Conservation (phyloP, 2,113 vertebrate genomes). For the Uria aalge region DNA sequence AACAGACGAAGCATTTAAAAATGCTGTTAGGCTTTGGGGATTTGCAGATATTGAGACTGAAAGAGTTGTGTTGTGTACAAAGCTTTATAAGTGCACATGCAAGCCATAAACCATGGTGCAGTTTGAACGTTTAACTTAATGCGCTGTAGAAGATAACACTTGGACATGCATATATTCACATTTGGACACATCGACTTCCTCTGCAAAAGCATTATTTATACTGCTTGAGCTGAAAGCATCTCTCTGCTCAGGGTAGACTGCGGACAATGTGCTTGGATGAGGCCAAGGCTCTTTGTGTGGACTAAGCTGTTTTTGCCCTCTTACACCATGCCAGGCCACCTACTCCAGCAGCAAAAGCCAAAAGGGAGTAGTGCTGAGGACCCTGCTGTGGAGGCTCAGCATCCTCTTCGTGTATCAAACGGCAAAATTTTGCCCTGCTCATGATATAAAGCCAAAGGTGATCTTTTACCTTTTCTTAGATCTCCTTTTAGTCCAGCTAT, state of each 20-base stretch:
- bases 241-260: neutral
- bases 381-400: neutral
- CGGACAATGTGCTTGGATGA: neutral
- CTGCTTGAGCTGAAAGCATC: neutral
- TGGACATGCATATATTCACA: neutral
- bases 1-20: neutral
- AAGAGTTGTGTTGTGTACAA: neutral
- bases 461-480: neutral
- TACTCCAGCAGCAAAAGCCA: neutral
- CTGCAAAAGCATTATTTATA: neutral
- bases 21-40: neutral
- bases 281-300: neutral
- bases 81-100: neutral
- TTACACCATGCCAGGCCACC: neutral
- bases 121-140: neutral
- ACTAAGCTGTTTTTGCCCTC: neutral
- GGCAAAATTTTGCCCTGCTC: neutral
- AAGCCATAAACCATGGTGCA: neutral
- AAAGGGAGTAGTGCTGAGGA: neutral
- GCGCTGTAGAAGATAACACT: neutral
- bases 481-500: neutral
- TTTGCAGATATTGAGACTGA: neutral
- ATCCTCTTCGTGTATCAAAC: neutral
- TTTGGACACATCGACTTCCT: neutral
- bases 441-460: neutral